Base-by-base conservation (phyloP, 2,888 invertebrate genomes). In the Drosophila barbarae region DNA sequence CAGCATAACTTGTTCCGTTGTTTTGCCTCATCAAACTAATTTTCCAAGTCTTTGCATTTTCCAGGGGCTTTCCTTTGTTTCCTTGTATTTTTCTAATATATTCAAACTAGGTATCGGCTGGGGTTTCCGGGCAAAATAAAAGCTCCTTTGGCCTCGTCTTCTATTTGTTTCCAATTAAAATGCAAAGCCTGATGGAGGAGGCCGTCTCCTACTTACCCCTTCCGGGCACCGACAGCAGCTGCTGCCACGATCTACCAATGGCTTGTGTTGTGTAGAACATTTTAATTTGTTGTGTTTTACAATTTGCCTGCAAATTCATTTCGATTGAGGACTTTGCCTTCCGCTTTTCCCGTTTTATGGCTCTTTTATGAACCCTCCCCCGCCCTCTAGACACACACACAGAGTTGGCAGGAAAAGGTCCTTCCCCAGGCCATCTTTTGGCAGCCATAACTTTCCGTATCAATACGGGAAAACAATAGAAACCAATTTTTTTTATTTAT, bases 251-350 rank as follows among this genome's bases (percentile, higher is more conserved):
- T 15, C 30, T 26, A 12, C 15, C 23, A 44, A 65, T 47, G 12
- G 39, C 44, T 56, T 10, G 10, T 30, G 9, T 41, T 41, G 35
- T 35, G 63, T 38, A 41, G 49, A 56, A 65, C 61, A 74, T 72
- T 74, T 77, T 74, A 72, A 81, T 73, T 73, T 71, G 76, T 68
- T 73, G 58, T 77, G 79, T 58, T 65, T 56, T 57, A 59, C 73
- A 57, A 65, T 70, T 55, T 65, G 49, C 56, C 28, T 53, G 68
- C 61, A 65, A 59, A 67, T 67, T 67, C 51, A 58, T 65, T 54
- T 41, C 35, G 35, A 53, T 44, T 63, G 59, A 34, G 47, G 53
- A 15, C 9, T 15, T 47, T 47, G 18, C 8, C 3, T 13, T 23
- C 13, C 18, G 18, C 54, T n/a, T 5, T 15, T 30, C 26, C 28